Base-by-base conservation (phyloP, 2,797 vertebrate species). In the Coracias cyanogaster region DNA sequence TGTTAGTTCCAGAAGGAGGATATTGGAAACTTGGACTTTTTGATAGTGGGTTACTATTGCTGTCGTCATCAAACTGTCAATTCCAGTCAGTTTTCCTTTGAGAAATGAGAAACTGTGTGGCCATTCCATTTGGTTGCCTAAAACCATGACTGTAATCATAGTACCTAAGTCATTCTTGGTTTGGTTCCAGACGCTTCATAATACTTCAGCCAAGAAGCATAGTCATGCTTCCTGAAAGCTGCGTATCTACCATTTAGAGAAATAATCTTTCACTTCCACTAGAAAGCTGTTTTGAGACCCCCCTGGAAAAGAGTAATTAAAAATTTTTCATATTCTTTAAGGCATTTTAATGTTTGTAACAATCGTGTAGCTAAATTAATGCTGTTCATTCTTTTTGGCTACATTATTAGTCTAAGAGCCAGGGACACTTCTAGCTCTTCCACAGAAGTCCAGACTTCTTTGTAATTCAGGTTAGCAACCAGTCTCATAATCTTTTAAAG, bases 181-280 rank as follows among this genome's bases (percentile, higher is more conserved):
- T 93, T 76, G 41, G 62, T 82, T 94, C 66, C 39, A 55, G 60
- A 45, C 1, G 1, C 66, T 91, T 94, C 2, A 2, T 65, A 13
- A 22, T 81, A 19, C 8, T 71, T 79, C 45, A 84, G 55, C 62
- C 51, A 91, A 79, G 33, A 86, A 73, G 26, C 67, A 10, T 3
- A 89, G 45, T 86, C 73, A 79, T 66, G 21, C 78, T 94, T 81
- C 61, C 74, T 70, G 78, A 91, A 80, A 76, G n/a, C 55, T 70
- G 15, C 3, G 0, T 66, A 14, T 76, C 33, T 58, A 9, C 83
- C 64, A 4, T 58, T 93, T 51, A 46, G 33, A 84, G 39, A 86
- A 81, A 18, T 41, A 16, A 3, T 70, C 17, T 92, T 89, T 64
- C 6, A 3, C 18, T 81, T 78, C 49, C 62, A 7, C 31, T 73